Evolutionary conservation across 2,888 invertebrate species (phyloP).

Genomic region (Asteroscopus sphinx): DNA sequence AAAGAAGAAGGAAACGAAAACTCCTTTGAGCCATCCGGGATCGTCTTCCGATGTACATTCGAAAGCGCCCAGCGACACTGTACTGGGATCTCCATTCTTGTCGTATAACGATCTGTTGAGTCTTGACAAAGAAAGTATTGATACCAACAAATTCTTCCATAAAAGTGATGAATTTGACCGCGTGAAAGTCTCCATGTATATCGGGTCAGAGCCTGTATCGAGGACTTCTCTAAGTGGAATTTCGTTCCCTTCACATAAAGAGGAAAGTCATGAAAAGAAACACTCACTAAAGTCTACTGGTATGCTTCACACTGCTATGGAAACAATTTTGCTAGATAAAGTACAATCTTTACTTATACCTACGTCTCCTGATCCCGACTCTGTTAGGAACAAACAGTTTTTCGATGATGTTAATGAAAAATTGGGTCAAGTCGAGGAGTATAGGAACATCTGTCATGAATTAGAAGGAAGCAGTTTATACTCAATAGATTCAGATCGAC

Average conservation of each 20-base stretch:
- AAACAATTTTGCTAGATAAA: constrained; percentile 89
- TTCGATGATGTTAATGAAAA: constrained; percentile 81
- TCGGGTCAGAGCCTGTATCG: constrained; percentile 84
- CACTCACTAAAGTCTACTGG: constrained; percentile 75
- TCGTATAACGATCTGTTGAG: constrained; percentile 83
- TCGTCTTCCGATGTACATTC: constrained; percentile 81
- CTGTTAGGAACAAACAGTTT: constrained; percentile 73
- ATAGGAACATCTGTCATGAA: constrained; percentile 55
- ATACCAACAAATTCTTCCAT: constrained; percentile 70
- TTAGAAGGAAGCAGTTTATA: constrained; percentile 44
- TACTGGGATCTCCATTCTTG: constrained; percentile 88
- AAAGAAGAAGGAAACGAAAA: constrained; percentile 77
- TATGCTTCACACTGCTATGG: constrained; percentile 88
- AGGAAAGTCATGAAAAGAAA: constrained; percentile 72
- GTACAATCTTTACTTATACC: constrained; percentile 83
- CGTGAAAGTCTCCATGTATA: constrained; percentile 82
- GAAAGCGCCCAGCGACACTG: constrained; percentile 84
- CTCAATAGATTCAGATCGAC: constrained; percentile 36
- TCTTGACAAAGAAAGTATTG: constrained; percentile 75
- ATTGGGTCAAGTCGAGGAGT: constrained; percentile 77
- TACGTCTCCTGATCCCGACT: constrained; percentile 74
- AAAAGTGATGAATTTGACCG: constrained; percentile 77
- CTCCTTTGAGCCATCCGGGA: constrained; percentile 79
- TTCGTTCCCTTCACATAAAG: constrained; percentile 65
- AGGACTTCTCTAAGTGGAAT: constrained; percentile 79